phyloP scores from a whole-genome alignment of 1,140 invertebrate genomes.

The Diabrotica undecimpunctata region DNA sequence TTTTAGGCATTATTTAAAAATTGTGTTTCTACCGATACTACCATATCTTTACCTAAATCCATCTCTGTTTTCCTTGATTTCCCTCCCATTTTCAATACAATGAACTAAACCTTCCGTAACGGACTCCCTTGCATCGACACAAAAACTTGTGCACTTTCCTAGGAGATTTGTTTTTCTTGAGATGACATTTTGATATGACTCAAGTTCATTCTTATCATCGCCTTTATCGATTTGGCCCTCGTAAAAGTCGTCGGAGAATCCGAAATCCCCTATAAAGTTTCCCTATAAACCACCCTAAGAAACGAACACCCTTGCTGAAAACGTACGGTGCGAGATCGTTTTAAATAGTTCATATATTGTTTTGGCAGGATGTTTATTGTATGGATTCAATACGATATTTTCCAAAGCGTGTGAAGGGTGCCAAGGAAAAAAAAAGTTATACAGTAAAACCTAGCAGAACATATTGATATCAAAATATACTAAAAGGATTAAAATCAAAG shows the following conservation, averaged over 20 bases:
- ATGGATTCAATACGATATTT: no score
- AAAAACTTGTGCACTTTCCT: conserved; percentile 18
- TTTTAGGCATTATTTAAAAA: not conserved
- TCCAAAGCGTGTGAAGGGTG: no score
- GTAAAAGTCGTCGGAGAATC: not conserved
- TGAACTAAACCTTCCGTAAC: conserved; percentile 11
- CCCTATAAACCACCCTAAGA: not conserved
- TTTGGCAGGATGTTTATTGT: no score
- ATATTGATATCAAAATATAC: no score
- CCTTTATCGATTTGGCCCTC: conserved; percentile 18
- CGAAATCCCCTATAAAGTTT: not conserved
- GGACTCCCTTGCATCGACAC: conserved; percentile 1
- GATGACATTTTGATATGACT: conserved; percentile 39
- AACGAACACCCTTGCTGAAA: no score
- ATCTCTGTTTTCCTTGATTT: conserved; percentile 1
- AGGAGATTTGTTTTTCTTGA: conserved; percentile 35
- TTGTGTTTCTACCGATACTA: not conserved
- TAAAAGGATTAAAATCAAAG: no score
- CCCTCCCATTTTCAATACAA: conserved; percentile 10
- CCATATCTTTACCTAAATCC: not conserved
- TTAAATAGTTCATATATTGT: no score
- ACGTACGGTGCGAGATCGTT: no score
- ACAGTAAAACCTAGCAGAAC: no score
- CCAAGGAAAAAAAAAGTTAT: no score
- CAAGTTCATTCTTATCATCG: conserved; percentile 25